Percentiles rank a stretch among this genome's conserved stretches.
phyloP scores from a whole-genome alignment of 2,888 invertebrate genomes.

The Charanyca ferruginea region DNA sequence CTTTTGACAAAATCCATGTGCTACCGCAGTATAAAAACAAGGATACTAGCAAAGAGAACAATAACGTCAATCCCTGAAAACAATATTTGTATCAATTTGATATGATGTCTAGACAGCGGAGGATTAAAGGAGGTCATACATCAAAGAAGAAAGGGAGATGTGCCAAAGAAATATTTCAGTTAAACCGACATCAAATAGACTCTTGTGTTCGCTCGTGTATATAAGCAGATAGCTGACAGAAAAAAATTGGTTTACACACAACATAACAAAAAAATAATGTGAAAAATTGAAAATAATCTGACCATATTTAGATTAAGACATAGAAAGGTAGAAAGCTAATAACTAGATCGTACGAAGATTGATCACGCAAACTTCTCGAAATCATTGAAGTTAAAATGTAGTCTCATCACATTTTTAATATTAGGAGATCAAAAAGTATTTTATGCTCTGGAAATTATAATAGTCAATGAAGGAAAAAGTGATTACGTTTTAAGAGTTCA shows the following conservation, averaged over 20 bases:
- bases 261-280: too few species aligned
- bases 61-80: conserved; percentile 47
- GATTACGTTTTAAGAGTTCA: too few species aligned
- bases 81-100: conserved; percentile 51
- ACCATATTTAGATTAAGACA: too few species aligned
- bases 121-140: conserved; percentile 41
- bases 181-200: conserved; percentile 13
- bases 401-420: too few species aligned
- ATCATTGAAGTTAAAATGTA: too few species aligned
- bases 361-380: too few species aligned
- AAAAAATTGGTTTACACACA: not conserved
- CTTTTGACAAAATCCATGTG: not conserved
- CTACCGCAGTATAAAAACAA: not conserved
- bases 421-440: too few species aligned
- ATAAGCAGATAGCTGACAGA: conserved; percentile 9
- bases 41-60: conserved; percentile 27
- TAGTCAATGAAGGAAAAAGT: too few species aligned
- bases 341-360: too few species aligned
- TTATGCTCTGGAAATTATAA: too few species aligned
- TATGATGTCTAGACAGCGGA: conserved; percentile 53
- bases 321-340: too few species aligned
- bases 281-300: too few species aligned
- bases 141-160: conserved; percentile 43
- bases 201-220: conserved; percentile 9
- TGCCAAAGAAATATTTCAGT: conserved; percentile 39